A percentile compares a stretch with the other conserved stretches of the same genome.
Conservation (phyloP, 2,888 invertebrate species). For the Brachylomia viminalis region DNA sequence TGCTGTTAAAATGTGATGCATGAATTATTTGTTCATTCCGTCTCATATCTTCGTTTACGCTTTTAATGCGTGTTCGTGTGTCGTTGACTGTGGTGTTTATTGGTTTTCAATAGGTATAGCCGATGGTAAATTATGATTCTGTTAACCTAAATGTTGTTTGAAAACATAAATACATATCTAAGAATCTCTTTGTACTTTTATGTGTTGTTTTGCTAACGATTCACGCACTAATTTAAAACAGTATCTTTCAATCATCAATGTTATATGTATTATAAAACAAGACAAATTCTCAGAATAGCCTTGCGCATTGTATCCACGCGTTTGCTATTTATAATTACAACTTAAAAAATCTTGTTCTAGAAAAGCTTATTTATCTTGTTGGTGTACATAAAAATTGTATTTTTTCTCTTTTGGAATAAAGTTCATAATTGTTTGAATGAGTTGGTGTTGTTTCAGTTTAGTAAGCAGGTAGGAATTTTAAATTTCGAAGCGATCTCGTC, state of each 20-base stretch:
- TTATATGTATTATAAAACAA: constrained; percentile 82
- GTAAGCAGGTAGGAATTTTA: constrained; percentile 85
- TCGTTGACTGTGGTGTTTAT: constrained; percentile 71
- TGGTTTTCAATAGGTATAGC: constrained; percentile 76
- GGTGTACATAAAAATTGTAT: constrained; percentile 67
- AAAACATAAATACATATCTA: constrained; percentile 78
- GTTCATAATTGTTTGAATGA: constrained; percentile 75
- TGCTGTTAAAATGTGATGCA: constrained; percentile 46
- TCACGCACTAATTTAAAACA: constrained; percentile 80
- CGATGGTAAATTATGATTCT: constrained; percentile 78
- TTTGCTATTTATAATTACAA: constrained; percentile 89
- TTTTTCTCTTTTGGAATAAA: constrained; percentile 71
- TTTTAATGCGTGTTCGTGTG: constrained; percentile 61
- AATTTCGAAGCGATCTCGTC: constrained; percentile 86
- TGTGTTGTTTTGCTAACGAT: constrained; percentile 77
- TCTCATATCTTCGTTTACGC: constrained; percentile 61
- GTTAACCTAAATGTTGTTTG: constrained; percentile 80
- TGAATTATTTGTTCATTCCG: constrained; percentile 61
- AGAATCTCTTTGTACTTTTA: constrained; percentile 80
- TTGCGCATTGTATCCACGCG: constrained; percentile 88
- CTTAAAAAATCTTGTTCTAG: constrained; percentile 75
- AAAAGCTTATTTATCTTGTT: constrained; percentile 75
- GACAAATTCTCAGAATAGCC: constrained; percentile 85
- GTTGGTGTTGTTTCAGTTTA: constrained; percentile 73
- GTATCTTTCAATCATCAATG: constrained; percentile 82